A percentile compares a stretch with the other conserved stretches of the same genome.
Evolutionary conservation across 2,888 invertebrate genomes (phyloP).

Genomic region (Drosophila mimetica): DNA sequence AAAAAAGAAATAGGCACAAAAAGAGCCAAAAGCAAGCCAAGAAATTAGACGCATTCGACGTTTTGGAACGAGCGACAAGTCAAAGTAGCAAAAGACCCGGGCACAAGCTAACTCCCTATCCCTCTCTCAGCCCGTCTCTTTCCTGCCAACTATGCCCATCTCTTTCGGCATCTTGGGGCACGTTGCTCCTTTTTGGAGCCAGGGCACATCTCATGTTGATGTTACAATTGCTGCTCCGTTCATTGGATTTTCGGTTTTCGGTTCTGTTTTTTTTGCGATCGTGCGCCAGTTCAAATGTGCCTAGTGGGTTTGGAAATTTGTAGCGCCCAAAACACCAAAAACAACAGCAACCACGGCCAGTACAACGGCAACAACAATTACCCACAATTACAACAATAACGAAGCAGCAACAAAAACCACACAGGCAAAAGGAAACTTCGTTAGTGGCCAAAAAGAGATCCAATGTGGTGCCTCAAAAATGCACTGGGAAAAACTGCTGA

Average conservation of each 20-base stretch:
- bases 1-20: slow-evolving; percentile 29
- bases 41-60: slow-evolving; percentile 79
- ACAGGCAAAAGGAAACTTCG: slow-evolving; percentile 55
- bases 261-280: slow-evolving; percentile 53
- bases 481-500: slow-evolving; percentile 4
- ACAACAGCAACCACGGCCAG: slow-evolving; percentile 43
- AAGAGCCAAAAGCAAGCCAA: slow-evolving; percentile 59
- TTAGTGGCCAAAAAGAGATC: slow-evolving; percentile 48
- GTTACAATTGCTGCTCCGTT: slow-evolving; percentile 72
- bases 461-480: slow-evolving; percentile 10
- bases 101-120: slow-evolving; percentile 50
- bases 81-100: slow-evolving; percentile 61
- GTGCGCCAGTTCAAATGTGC: slow-evolving; percentile 73
- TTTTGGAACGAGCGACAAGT: slow-evolving; percentile 76
- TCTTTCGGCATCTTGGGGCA: slow-evolving; percentile 22
- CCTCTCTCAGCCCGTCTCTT: slow-evolving; percentile 4
- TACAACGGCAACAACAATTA: slow-evolving; percentile 70
- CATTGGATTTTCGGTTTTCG: slow-evolving; percentile 44
- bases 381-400: slow-evolving; percentile 75
- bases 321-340: slow-evolving; percentile 63
- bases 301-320: slow-evolving; percentile 77
- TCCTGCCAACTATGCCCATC: background rate
- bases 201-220: slow-evolving; percentile 77
- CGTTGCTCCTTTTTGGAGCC: slow-evolving; percentile 49
- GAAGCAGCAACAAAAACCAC: slow-evolving; percentile 64